These are phyloP conservation scores for Ia io DNA, from an alignment of 2,113 vertebrate genomes.

Conservation along the genomic window DNA sequence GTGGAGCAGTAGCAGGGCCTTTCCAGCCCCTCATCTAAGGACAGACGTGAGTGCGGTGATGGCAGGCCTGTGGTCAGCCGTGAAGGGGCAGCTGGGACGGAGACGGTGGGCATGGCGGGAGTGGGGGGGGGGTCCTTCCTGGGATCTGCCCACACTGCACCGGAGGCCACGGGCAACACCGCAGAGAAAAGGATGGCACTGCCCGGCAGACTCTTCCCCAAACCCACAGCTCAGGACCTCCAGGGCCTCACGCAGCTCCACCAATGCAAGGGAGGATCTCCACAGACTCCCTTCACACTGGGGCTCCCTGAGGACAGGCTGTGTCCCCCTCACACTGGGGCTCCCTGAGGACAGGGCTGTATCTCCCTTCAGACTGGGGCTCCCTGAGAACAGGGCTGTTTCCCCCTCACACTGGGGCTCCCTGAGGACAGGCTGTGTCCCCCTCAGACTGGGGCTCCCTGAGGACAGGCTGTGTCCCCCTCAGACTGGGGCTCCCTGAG, in stretches of 20 bases:
- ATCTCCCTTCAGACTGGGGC: background rate
- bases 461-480: no score
- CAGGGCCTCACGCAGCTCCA: background rate
- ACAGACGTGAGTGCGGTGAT: background rate
- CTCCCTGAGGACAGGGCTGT: background rate
- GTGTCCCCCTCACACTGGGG: background rate
- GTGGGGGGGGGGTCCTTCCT: no score
- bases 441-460: background rate
- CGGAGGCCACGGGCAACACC: background rate
- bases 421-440: no score
- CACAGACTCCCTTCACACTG: background rate
- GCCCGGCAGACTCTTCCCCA: background rate
- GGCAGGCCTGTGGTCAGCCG: background rate
- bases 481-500: background rate
- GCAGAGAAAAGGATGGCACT: background rate
- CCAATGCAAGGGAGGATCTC: background rate
- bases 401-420: background rate
- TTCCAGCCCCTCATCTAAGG: background rate
- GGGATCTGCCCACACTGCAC: background rate
- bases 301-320: no score
- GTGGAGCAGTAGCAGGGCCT: no score
- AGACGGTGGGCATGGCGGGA: fast-evolving
- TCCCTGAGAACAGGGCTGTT: fast-evolving
- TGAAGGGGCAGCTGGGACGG: background rate
- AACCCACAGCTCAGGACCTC: background rate